Conservation (phyloP, 2,113 vertebrate genomes). For the Megaceryle maxima region DNA sequence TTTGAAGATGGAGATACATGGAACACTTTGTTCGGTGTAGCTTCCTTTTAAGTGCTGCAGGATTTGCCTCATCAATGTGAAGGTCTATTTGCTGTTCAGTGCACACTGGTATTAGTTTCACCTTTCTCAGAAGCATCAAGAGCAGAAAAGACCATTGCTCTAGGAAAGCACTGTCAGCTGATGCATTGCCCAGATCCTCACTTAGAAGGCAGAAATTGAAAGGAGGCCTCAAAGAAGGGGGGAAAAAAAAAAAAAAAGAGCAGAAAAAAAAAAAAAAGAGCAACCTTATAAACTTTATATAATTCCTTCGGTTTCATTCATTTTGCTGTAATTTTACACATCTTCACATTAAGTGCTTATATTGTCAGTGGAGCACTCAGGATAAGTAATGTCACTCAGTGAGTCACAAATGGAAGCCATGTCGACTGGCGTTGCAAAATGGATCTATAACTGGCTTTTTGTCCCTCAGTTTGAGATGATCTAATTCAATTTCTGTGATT, state of each 20-base stretch:
- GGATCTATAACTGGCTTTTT: slow-evolving; percentile 78
- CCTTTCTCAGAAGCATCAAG: slow-evolving; percentile 28
- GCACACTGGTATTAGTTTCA: neutral
- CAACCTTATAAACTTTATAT: slow-evolving; percentile 5
- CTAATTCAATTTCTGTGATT: slow-evolving; percentile 79
- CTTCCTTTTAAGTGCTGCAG: slow-evolving; percentile 32
- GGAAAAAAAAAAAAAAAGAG: rapidly evolving
- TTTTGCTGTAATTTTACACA: slow-evolving; percentile 47
- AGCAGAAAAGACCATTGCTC: neutral
- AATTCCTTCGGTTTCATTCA: slow-evolving; percentile 19
- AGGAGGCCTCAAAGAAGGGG: neutral
- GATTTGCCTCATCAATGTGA: slow-evolving; percentile 23
- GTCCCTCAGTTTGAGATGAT: slow-evolving; percentile 75
- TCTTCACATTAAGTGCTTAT: slow-evolving; percentile 67
- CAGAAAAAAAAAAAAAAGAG: neutral
- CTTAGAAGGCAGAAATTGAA: slow-evolving; percentile 22
- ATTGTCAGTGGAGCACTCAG: slow-evolving; percentile 70
- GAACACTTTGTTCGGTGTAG: neutral
- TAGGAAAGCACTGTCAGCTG: neutral
- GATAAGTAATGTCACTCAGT: slow-evolving; percentile 71
- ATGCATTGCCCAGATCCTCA: neutral
- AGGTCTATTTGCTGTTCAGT: neutral
- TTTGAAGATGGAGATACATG: slow-evolving; percentile 51
- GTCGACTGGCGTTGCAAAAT: slow-evolving; percentile 64
- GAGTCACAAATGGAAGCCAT: slow-evolving; percentile 74